Percentiles rank a stretch among this genome's conserved stretches.
Evolutionary conservation across 2,888 invertebrate species (phyloP).

Genomic region (Charanyca ferruginea): DNA sequence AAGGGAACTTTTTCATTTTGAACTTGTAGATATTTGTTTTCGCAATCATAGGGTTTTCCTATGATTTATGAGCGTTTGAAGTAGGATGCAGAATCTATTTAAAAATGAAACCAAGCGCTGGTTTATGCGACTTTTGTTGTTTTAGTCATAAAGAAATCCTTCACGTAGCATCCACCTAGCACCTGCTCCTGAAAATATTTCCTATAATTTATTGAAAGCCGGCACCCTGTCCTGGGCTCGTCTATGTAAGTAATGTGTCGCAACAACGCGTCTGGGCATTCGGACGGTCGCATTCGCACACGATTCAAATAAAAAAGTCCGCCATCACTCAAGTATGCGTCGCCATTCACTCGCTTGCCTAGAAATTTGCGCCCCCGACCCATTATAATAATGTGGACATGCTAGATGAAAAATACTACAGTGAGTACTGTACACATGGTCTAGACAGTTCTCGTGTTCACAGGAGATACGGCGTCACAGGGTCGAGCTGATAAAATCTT

Average conservation of each 20-base stretch:
- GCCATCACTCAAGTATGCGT: slow-evolving; percentile 91
- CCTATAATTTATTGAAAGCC: slow-evolving; percentile 64
- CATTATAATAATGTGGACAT: slow-evolving; percentile 77
- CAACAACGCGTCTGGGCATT: slow-evolving; percentile 70
- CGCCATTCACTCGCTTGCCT: slow-evolving; percentile 88
- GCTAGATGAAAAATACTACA: slow-evolving; percentile 58
- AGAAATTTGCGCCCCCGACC: slow-evolving; percentile 83
- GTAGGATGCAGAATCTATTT: not conserved
- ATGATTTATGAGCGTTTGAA: not conserved
- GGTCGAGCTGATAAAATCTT: slow-evolving; percentile 55
- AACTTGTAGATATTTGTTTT: not conserved
- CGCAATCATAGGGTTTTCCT: not conserved
- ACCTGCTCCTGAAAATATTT: slow-evolving; percentile 58
- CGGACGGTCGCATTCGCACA: slow-evolving; percentile 87
- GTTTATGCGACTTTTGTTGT: slow-evolving; percentile 38
- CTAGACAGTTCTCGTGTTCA: slow-evolving; percentile 52
- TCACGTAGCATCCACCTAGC: slow-evolving; percentile 48
- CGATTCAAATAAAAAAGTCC: slow-evolving; percentile 91
- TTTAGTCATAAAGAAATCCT: slow-evolving; percentile 47
- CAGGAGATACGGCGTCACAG: slow-evolving; percentile 38
- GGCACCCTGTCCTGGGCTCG: slow-evolving; percentile 63
- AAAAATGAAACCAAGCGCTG: not conserved
- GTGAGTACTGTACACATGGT: slow-evolving; percentile 35
- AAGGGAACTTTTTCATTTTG: slow-evolving; percentile 16
- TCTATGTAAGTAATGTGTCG: slow-evolving; percentile 75